Evolutionary conservation across 2,888 invertebrate genomes (phyloP), one percentile per base, ranked within the genome.

Genomic region (Vanessa cardui): DNA sequence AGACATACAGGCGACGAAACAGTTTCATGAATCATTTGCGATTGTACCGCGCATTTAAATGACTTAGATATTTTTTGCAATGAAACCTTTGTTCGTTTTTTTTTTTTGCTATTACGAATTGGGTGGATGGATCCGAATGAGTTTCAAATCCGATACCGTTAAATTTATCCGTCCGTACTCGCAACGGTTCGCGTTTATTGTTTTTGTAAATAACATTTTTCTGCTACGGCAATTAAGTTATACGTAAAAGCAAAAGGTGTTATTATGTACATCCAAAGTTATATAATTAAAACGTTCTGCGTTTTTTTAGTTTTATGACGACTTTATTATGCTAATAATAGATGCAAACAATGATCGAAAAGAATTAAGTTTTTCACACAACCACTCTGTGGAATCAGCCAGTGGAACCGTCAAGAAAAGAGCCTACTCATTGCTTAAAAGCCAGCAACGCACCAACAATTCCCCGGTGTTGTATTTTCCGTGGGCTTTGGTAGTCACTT

Each of bases 181-280:
- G n/a, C 52, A 46, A 46, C 31, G 50, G 52, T 59, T 65, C 59
- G 39, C 58, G 50, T 60, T 20, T 64, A 50, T 50, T 59, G 26
- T 47, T 0, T 26, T 20, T 65, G 9, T 59, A 31, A 21, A 26
- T 26, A 26, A 2, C n/a, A n/a, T 58, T 64, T 16, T 50, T 26
- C 49, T 16, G 9, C 7, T 49, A 49, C 59, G 31, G 21, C 60
- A 54, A 31, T 54, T 26, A 31, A 54, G 16, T 31, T 5, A 31
- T 54, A n/a, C 16, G 49, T 54, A 31, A 54, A 31, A 54, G 31
- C 26, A 16, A 26, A 16, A 52, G 21, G 9, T 52, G 31, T 12
- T 8, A 52, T 52, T 52, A 52, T 31, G 16, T 26, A 52, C 16
- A 52, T 52, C 16, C 31, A 16, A 52, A 18, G 26, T 52, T 52